Evolutionary conservation across 2,797 vertebrate genomes (phyloP).

Genomic region (Molossus alvarezi): DNA sequence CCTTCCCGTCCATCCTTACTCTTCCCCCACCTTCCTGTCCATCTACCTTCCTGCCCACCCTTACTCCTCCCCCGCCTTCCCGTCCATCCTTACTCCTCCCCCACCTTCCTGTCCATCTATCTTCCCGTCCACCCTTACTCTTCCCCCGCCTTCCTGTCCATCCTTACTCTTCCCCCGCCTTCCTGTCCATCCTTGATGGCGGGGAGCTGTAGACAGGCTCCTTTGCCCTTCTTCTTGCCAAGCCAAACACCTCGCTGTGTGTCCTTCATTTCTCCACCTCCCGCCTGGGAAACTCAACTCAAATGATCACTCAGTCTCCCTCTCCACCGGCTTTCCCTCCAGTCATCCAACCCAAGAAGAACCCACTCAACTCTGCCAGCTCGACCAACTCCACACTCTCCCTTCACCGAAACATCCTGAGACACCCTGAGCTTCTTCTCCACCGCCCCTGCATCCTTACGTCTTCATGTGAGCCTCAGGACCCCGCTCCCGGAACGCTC

Average conservation of each 20-base stretch:
- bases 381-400: rapidly evolving
- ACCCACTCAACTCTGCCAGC: not conserved
- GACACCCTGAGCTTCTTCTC: not conserved
- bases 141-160: no score
- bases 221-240: not conserved
- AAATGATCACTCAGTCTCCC: not conserved
- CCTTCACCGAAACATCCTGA: not conserved
- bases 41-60: no score
- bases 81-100: no score
- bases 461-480: not conserved
- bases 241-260: rapidly evolving
- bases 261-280: not conserved
- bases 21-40: no score
- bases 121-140: no score
- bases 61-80: no score
- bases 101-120: no score
- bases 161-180: not conserved
- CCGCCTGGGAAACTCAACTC: not conserved
- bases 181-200: not conserved
- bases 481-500: no score
- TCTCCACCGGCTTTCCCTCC: not conserved
- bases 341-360: not conserved
- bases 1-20: no score
- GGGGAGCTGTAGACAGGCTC: not conserved
- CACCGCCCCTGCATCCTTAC: not conserved